These are phyloP conservation scores for Leptinotarsa peninsularis DNA, from an alignment of 2,888 invertebrate species.

Conservation along the genomic window DNA sequence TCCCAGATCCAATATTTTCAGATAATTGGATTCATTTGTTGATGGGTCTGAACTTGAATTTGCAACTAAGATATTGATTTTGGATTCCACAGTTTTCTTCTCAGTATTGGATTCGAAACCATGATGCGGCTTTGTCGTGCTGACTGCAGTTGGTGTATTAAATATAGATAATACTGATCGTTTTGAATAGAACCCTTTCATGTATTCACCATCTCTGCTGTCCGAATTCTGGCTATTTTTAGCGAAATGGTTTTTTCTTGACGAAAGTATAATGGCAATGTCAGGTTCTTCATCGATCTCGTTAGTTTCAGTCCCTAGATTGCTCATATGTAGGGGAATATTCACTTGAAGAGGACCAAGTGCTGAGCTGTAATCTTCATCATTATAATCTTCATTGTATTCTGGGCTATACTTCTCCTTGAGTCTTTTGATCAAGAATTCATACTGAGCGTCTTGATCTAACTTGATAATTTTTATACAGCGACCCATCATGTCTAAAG, in stretches of 20 bases:
- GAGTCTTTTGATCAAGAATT: slow-evolving; percentile 70
- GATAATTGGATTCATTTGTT: not conserved
- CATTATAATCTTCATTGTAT: slow-evolving; percentile 49
- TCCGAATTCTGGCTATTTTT: slow-evolving; percentile 35
- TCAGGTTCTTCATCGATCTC: slow-evolving; percentile 58
- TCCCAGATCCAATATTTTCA: not conserved
- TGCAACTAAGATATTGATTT: slow-evolving; percentile 13
- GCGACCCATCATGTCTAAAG: slow-evolving; percentile 61
- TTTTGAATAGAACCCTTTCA: slow-evolving; percentile 43
- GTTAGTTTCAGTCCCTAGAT: slow-evolving; percentile 64
- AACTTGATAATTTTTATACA: slow-evolving; percentile 68
- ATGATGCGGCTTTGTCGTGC: not conserved
- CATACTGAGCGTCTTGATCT: slow-evolving; percentile 70
- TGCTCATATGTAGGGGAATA: slow-evolving; percentile 64
- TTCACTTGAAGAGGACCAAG: slow-evolving; percentile 72
- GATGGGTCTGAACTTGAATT: slow-evolving; percentile 16
- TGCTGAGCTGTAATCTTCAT: slow-evolving; percentile 65
- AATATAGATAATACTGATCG: slow-evolving; percentile 36
- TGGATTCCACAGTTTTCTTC: slow-evolving; percentile 31
- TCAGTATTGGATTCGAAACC: slow-evolving; percentile 9
- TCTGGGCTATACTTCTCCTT: slow-evolving; percentile 68
- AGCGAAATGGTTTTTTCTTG: slow-evolving; percentile 53
- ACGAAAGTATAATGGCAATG: slow-evolving; percentile 62
- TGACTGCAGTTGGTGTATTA: slow-evolving; percentile 19
- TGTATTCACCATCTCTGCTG: slow-evolving; percentile 41